Percentiles rank a stretch among this genome's conserved stretches.
Evolutionary conservation across 2,888 invertebrate species (phyloP).

Genomic region (Neoascia interrupta): DNA sequence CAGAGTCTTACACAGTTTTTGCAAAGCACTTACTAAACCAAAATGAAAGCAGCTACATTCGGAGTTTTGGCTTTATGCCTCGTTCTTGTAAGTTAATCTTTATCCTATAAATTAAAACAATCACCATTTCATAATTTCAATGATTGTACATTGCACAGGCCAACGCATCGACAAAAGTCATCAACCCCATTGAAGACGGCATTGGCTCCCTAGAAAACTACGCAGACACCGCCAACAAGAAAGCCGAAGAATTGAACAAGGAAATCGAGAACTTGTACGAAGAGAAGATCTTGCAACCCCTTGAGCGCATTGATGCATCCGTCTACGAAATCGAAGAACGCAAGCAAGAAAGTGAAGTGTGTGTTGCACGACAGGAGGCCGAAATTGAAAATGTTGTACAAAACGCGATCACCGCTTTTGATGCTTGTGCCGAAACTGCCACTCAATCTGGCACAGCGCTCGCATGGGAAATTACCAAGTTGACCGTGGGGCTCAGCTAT

Average conservation of each 20-base stretch:
- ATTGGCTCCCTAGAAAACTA: not conserved
- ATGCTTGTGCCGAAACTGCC: constrained; percentile 3
- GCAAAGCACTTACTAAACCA: too few species aligned
- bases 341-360: constrained; percentile 59
- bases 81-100: constrained; percentile 5
- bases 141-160: not conserved
- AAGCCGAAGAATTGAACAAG: constrained; percentile 63
- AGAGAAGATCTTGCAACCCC: constrained; percentile 72
- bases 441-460: not conserved
- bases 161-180: not conserved
- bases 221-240: not conserved
- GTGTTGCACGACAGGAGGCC: constrained; percentile 7
- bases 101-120: too few species aligned
- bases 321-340: constrained; percentile 71
- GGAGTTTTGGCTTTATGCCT: not conserved
- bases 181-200: not conserved
- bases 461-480: not conserved
- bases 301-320: constrained; percentile 72
- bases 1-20: too few species aligned
- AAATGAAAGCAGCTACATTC: constrained; percentile 1
- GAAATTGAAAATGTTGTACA: not conserved
- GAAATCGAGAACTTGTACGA: constrained; percentile 71
- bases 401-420: not conserved
- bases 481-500: too few species aligned
- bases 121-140: too few species aligned